Percentiles rank a stretch among this genome's conserved stretches.
Evolutionary conservation across 1,140 invertebrate species (phyloP).

Genomic region (Drosophila cardini): DNA sequence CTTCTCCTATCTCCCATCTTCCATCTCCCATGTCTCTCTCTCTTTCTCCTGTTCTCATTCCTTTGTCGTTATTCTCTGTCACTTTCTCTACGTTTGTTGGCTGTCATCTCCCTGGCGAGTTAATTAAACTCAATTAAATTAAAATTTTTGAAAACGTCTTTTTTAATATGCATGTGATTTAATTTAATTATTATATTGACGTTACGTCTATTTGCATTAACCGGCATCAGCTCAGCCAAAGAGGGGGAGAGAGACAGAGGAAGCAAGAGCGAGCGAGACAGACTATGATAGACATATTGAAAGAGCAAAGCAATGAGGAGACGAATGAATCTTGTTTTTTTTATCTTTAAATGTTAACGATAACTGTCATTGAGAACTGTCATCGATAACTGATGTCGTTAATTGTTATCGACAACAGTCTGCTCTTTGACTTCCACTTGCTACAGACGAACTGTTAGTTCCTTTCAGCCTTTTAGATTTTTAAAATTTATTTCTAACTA

Average conservation of each 20-base stretch:
- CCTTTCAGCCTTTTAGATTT: too few relatives aligned
- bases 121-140: conserved; percentile 84
- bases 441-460: too few relatives aligned
- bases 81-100: conserved; percentile 50
- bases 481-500: too few relatives aligned
- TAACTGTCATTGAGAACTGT: neutral
- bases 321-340: neutral
- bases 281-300: neutral
- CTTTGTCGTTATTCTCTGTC: conserved; percentile 8
- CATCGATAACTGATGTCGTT: neutral
- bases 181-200: conserved; percentile 83
- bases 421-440: neutral
- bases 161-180: conserved; percentile 84
- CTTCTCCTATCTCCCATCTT: neutral
- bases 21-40: neutral
- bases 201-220: conserved; percentile 69
- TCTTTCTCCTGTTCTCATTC: neutral
- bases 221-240: conserved; percentile 13
- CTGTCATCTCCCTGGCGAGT: conserved; percentile 82
- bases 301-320: neutral
- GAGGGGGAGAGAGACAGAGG: neutral
- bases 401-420: neutral
- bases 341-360: conserved; percentile 3
- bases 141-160: conserved; percentile 76
- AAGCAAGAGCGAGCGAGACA: neutral